Percentiles rank a stretch among this genome's conserved stretches.
These are phyloP conservation scores for Leucoraja ocellata DNA, from an alignment of 2,797 vertebrate species.

Conservation along the genomic window DNA sequence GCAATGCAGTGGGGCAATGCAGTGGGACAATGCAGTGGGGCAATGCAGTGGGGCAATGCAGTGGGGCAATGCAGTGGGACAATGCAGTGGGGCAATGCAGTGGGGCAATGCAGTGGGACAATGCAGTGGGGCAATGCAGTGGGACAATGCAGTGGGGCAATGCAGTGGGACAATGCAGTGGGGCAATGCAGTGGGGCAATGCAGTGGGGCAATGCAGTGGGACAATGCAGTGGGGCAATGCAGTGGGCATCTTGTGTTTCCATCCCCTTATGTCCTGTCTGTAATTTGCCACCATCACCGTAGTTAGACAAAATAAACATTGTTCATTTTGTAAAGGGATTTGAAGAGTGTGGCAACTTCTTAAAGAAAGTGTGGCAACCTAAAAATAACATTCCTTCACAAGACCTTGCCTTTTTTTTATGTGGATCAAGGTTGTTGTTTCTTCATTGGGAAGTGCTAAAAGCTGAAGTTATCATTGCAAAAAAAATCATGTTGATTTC, in stretches of 20 bases:
- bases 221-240: not conserved
- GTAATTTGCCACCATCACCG: no score
- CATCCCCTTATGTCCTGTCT: not conserved
- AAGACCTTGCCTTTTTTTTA: not conserved
- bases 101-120: no score
- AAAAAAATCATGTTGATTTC: not conserved
- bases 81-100: no score
- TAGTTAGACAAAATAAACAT: not conserved
- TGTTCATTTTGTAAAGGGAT: not conserved
- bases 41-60: no score
- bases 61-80: no score
- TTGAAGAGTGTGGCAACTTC: not conserved
- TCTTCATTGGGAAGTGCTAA: not conserved
- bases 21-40: no score
- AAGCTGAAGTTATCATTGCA: not conserved
- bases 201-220: no score
- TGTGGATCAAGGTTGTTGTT: not conserved
- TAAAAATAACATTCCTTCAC: not conserved
- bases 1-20: no score
- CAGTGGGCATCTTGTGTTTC: no score
- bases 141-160: no score
- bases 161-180: no score
- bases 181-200: fast-evolving
- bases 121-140: no score
- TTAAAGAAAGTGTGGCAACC: not conserved